A percentile compares a stretch with the other conserved stretches of the same genome.
Evolutionary conservation across 1,140 invertebrate genomes (phyloP).

Genomic region (Zeugodacus cucurbitae): DNA sequence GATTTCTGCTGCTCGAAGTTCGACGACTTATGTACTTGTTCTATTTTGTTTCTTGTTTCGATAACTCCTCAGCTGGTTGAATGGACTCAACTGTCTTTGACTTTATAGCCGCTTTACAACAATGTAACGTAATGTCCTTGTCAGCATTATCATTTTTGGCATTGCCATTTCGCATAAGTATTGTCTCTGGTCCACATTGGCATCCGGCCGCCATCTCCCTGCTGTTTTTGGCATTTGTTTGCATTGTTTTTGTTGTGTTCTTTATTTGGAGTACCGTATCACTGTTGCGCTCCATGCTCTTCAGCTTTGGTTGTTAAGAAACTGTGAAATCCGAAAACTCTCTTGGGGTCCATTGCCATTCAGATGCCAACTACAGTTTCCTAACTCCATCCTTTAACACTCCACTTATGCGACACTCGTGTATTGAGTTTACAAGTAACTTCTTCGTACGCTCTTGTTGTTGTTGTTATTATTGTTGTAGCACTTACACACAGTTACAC

Average conservation of each 20-base stretch:
- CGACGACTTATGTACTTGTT: no score
- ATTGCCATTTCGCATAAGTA: slow-evolving; percentile 1
- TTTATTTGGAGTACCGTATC: neutral
- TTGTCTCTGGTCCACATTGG: neutral
- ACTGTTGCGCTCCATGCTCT: neutral
- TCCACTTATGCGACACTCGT: neutral
- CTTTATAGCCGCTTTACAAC: neutral
- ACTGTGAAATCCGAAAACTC: slow-evolving; percentile 7
- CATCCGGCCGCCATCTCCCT: neutral
- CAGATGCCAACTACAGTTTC: neutral
- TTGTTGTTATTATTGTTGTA: neutral
- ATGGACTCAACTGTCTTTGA: neutral
- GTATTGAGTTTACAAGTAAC: neutral
- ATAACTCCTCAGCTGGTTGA: neutral
- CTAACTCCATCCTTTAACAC: neutral
- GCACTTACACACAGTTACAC: neutral
- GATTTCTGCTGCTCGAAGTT: no score
- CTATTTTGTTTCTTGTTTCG: no score
- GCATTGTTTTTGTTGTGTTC: neutral
- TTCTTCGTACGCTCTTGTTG: neutral
- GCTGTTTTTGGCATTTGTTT: neutral
- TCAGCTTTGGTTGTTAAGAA: neutral
- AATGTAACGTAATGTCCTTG: slow-evolving; percentile 17
- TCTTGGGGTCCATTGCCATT: neutral
- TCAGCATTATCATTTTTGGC: neutral